These are phyloP conservation scores for Calyptomena viridis DNA, from an alignment of 2,113 vertebrate genomes.

Conservation along the genomic window DNA sequence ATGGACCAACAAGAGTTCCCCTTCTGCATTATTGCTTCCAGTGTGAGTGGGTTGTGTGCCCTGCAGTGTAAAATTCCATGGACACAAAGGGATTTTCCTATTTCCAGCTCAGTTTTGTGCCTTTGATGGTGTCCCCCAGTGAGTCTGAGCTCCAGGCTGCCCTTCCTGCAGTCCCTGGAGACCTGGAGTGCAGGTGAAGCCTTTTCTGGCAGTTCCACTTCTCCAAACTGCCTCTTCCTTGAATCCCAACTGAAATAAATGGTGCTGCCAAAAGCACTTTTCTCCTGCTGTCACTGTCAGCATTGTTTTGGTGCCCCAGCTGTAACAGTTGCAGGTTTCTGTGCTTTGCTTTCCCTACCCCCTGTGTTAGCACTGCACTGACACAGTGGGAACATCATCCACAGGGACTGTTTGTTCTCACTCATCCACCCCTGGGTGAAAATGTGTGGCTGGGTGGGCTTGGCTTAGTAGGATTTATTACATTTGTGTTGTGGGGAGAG, in stretches of 20 bases:
- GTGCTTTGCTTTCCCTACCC: neutral
- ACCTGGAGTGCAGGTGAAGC: neutral
- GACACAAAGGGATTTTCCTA: neutral
- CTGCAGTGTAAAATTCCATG: neutral
- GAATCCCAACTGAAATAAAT: neutral
- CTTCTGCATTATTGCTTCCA: neutral
- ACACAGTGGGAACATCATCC: neutral
- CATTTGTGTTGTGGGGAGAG: neutral
- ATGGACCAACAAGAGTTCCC: neutral
- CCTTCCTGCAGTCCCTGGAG: neutral
- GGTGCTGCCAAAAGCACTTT: neutral
- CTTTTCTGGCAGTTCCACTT: neutral
- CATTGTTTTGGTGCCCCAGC: neutral
- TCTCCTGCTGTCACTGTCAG: neutral
- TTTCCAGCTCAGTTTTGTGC: neutral
- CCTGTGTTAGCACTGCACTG: neutral
- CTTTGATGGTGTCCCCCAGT: neutral
- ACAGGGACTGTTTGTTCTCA: neutral
- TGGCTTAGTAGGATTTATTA: neutral
- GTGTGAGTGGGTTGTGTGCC: neutral
- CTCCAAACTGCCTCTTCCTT: neutral
- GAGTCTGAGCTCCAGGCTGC: neutral
- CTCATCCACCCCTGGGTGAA: neutral
- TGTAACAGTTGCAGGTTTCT: neutral
- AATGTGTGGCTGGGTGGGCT: neutral